These are phyloP conservation scores for Esox masquinongy DNA, from an alignment of 2,797 vertebrate species.

Conservation along the genomic window DNA sequence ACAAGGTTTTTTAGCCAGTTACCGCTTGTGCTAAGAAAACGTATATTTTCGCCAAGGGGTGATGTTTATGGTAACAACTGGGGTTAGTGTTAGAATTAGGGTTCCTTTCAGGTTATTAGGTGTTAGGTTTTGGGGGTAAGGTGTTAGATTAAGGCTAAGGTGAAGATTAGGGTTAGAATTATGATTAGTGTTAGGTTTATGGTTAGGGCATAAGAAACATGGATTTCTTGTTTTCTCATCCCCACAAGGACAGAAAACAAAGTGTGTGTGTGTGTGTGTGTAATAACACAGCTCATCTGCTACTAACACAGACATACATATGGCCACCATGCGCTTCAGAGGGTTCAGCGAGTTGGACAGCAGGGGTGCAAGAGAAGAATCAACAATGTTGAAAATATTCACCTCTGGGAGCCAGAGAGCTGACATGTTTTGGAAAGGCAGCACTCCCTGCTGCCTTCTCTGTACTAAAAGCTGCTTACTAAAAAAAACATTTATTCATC, in stretches of 20 bases:
- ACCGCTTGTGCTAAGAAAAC: no score
- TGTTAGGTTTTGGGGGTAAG: not conserved
- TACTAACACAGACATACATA: slow-evolving; percentile 53
- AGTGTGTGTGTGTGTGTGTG: slow-evolving; percentile 8
- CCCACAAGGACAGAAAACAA: not conserved
- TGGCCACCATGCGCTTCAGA: slow-evolving; percentile 50
- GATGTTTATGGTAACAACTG: no score
- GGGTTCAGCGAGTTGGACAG: slow-evolving; percentile 27
- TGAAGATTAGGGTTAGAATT: no score
- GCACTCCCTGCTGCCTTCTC: not conserved
- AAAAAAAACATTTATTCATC: not conserved
- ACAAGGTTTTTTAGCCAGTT: no score
- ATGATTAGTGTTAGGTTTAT: no score
- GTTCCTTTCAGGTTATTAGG: not conserved
- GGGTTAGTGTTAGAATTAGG: no score
- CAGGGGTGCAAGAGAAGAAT: not conserved
- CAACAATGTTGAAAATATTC: not conserved
- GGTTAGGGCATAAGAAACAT: no score
- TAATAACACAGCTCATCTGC: slow-evolving; percentile 52
- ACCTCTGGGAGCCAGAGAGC: not conserved
- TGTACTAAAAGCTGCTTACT: not conserved
- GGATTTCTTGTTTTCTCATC: no score
- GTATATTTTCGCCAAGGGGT: no score
- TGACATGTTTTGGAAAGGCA: not conserved
- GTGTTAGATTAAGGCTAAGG: no score